A percentile compares a stretch with the other conserved stretches of the same genome.
phyloP scores from a whole-genome alignment of 2,113 vertebrate species.

The Deroptyus accipitrinus region DNA sequence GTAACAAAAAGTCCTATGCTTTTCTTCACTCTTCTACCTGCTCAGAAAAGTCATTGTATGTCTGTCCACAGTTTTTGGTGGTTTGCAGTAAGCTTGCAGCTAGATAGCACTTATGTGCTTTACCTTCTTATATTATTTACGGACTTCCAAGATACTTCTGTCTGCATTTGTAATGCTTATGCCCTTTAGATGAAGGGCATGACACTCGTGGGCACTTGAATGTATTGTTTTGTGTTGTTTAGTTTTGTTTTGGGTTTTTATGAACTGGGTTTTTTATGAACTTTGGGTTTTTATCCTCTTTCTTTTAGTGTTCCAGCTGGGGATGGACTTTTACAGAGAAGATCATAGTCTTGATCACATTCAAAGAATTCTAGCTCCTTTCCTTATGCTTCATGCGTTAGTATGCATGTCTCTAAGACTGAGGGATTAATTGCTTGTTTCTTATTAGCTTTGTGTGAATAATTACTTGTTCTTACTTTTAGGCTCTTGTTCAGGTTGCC shows the following conservation, averaged over 20 bases:
- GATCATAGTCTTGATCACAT: background rate
- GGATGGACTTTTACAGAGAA: background rate
- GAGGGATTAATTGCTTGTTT: background rate
- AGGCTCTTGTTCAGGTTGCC: background rate
- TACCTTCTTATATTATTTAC: background rate
- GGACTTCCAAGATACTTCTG: background rate
- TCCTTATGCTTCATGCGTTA: background rate
- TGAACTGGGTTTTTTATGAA: background rate
- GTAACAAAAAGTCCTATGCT: background rate
- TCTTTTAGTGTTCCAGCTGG: background rate
- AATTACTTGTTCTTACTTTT: background rate
- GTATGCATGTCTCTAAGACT: background rate
- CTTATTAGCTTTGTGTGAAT: background rate
- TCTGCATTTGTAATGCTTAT: background rate
- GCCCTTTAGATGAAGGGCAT: background rate
- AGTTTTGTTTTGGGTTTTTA: background rate
- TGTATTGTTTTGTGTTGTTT: background rate
- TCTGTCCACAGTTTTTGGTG: background rate
- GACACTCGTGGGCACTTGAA: rapidly evolving
- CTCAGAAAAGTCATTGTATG: background rate
- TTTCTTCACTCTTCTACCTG: background rate
- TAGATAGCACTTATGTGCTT: background rate
- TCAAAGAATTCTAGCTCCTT: background rate
- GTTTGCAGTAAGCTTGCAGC: background rate
- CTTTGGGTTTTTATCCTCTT: background rate